These are phyloP conservation scores for Magallana angulata DNA, from an alignment of 1,140 invertebrate genomes.

Conservation along the genomic window DNA sequence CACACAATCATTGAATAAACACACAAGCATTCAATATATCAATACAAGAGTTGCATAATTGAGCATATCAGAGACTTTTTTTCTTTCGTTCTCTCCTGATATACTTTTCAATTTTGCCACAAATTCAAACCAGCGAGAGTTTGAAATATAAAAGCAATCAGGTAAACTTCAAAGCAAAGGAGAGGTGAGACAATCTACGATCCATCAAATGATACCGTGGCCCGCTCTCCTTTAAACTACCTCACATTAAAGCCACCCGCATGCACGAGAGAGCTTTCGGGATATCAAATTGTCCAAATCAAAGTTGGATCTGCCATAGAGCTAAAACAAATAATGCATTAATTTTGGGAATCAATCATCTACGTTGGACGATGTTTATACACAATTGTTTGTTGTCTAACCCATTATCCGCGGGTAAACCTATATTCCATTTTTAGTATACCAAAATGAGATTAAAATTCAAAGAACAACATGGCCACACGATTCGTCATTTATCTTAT, in stretches of 20 bases:
- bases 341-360: slow-evolving; percentile 36
- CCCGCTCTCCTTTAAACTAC: slow-evolving; percentile 7
- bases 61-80: background rate
- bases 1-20: no score
- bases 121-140: background rate
- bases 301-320: slow-evolving; percentile 33
- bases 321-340: slow-evolving; percentile 32
- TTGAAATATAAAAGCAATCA: slow-evolving; percentile 24
- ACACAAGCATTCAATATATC: background rate
- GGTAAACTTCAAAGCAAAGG: slow-evolving; percentile 24
- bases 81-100: background rate
- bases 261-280: slow-evolving; percentile 34
- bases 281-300: slow-evolving; percentile 38
- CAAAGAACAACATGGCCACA: slow-evolving; percentile 35
- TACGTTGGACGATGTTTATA: slow-evolving; percentile 4
- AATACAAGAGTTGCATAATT: background rate
- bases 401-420: slow-evolving; percentile 30
- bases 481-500: slow-evolving; percentile 36
- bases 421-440: slow-evolving; percentile 35
- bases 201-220: slow-evolving; percentile 19
- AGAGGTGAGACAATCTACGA: background rate
- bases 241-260: slow-evolving; percentile 32
- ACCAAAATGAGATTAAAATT: slow-evolving; percentile 35
- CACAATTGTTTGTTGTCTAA: slow-evolving; percentile 36
- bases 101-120: background rate